Percentiles rank a stretch among this genome's conserved stretches.
Conservation (phyloP, 2,888 invertebrate species). For the Lasioglossum morio region DNA sequence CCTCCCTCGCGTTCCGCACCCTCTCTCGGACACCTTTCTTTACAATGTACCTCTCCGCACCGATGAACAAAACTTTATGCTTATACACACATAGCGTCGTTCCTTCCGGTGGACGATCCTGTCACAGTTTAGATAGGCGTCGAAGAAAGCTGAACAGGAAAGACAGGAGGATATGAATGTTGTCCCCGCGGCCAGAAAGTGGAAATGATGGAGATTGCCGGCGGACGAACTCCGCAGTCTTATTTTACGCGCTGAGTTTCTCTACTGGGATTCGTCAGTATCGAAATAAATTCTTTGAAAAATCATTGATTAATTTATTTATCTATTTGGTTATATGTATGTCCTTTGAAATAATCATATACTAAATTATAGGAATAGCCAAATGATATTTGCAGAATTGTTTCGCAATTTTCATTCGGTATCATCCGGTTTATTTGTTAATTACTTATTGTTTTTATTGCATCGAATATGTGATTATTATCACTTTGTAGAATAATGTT, state of each 20-base stretch:
- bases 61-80: constrained; percentile 45
- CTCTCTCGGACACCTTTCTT: constrained; percentile 45
- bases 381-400: too few species aligned
- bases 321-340: too few species aligned
- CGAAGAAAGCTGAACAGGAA: constrained; percentile 61
- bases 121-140: constrained; percentile 65
- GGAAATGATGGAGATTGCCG: not conserved
- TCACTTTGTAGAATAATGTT: too few species aligned
- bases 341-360: not conserved
- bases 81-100: constrained; percentile 50
- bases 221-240: not conserved
- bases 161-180: constrained; percentile 11
- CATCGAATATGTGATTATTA: too few species aligned
- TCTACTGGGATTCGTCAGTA: not conserved
- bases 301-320: not conserved
- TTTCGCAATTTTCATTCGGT: too few species aligned
- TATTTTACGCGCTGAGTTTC: not conserved
- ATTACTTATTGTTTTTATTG: too few species aligned
- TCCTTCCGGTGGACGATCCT: constrained; percentile 67
- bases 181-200: constrained; percentile 2
- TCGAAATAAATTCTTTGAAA: not conserved
- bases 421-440: too few species aligned
- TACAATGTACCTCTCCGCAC: constrained; percentile 51
- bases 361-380: too few species aligned
- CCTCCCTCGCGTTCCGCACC: not conserved